Percentiles rank a stretch among this genome's conserved stretches.
These are phyloP conservation scores for Hypsibius dujardini DNA, from an alignment of 1,140 invertebrate genomes.

Conservation along the genomic window DNA sequence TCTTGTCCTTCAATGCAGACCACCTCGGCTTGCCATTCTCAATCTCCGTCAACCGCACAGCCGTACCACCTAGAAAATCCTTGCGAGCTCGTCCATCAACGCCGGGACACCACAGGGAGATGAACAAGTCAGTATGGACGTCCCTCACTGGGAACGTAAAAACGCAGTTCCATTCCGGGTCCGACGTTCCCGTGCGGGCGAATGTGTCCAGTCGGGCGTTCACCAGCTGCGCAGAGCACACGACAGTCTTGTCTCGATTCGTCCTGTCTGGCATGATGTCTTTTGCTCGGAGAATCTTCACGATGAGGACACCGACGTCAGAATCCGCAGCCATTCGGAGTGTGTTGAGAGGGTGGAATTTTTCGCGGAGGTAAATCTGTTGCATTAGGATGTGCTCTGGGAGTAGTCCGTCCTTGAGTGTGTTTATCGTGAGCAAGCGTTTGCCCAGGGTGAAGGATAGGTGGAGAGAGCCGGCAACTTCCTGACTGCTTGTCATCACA, in stretches of 20 bases:
- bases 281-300: neutral
- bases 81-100: neutral
- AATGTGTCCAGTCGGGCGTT: neutral
- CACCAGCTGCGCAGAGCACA: neutral
- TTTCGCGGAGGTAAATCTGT: neutral
- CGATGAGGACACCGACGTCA: neutral
- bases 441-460: neutral
- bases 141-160: slow-evolving; percentile 1
- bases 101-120: neutral
- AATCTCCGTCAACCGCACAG: slow-evolving; percentile 5
- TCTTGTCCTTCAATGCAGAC: neutral
- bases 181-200: neutral
- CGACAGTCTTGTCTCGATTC: neutral
- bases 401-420: neutral
- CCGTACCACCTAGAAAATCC: neutral
- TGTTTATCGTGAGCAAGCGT: neutral
- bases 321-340: neutral
- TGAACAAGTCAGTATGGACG: neutral
- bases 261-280: neutral
- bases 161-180: slow-evolving; percentile 5
- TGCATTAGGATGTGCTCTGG: neutral
- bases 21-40: neutral
- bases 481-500: neutral
- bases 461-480: neutral
- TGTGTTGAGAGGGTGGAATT: neutral